These are phyloP conservation scores for Microctenopoma steveboyesi DNA, from an alignment of 2,797 vertebrate genomes.

Conservation along the genomic window DNA sequence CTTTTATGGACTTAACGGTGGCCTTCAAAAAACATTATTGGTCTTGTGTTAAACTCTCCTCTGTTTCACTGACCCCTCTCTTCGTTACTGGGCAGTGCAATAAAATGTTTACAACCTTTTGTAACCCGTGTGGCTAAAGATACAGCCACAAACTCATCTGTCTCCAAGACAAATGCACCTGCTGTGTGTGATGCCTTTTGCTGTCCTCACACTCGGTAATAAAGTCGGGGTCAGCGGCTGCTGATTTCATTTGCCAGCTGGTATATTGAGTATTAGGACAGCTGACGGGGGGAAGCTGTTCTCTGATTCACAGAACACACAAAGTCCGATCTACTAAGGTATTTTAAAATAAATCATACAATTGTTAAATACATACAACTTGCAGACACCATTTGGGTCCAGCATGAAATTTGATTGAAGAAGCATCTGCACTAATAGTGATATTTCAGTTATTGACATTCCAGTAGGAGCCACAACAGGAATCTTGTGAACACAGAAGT, in stretches of 20 bases:
- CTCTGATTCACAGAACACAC: background rate
- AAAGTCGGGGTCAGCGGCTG: constrained; percentile 18
- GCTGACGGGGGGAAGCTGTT: background rate
- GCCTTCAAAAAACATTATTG: constrained; percentile 23
- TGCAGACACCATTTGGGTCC: background rate
- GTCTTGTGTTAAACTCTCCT: constrained; percentile 14
- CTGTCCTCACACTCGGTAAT: constrained; percentile 6
- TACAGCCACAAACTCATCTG: constrained; percentile 5
- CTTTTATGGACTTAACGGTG: constrained; percentile 2
- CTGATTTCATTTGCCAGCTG: background rate
- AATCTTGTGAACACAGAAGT: background rate
- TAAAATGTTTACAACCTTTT: constrained; percentile 29
- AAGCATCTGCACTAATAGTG: background rate
- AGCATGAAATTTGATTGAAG: background rate
- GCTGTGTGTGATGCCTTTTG: background rate
- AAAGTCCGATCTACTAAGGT: background rate
- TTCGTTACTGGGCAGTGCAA: background rate
- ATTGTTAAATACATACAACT: background rate
- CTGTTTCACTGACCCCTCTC: constrained; percentile 1
- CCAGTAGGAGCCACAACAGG: background rate
- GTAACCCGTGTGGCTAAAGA: constrained; percentile 14
- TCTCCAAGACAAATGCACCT: constrained; percentile 21
- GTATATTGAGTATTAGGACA: constrained; percentile 2
- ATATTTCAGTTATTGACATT: background rate
- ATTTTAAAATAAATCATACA: background rate